A percentile compares a stretch with the other conserved stretches of the same genome.
Conservation (phyloP, 2,888 invertebrate species). For the Chrysotoxum bicinctum region DNA sequence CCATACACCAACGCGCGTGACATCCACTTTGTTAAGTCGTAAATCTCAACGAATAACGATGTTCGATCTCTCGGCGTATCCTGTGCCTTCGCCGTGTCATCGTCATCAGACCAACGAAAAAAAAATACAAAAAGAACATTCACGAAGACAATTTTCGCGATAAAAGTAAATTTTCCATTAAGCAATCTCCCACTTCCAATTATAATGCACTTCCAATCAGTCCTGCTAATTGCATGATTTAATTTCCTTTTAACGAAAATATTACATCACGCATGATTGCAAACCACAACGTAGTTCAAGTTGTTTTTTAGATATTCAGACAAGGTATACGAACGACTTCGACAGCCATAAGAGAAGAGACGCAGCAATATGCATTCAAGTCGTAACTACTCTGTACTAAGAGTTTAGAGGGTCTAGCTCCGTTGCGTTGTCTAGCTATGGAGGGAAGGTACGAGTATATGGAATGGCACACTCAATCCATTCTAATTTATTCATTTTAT, state of each 20-base stretch:
- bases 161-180: slow-evolving; percentile 60
- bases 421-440: not conserved
- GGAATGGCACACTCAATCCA: slow-evolving; percentile 42
- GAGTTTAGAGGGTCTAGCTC: slow-evolving; percentile 10
- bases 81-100: not conserved
- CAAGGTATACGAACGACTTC: slow-evolving; percentile 14
- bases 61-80: not conserved
- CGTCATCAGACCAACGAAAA: not conserved
- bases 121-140: not conserved
- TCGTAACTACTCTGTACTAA: slow-evolving; percentile 12
- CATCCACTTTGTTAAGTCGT: slow-evolving; percentile 8
- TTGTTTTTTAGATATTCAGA: slow-evolving; percentile 2
- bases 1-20: slow-evolving; percentile 7
- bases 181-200: slow-evolving; percentile 62
- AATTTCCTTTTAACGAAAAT: slow-evolving; percentile 71
- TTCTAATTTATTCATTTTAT: slow-evolving; percentile 69
- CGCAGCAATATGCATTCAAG: slow-evolving; percentile 51
- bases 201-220: slow-evolving; percentile 70
- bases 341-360: not conserved
- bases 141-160: slow-evolving; percentile 28
- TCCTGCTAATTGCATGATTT: slow-evolving; percentile 72
- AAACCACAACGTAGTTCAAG: slow-evolving; percentile 24
- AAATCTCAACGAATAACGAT: slow-evolving; percentile 15
- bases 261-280: slow-evolving; percentile 70
- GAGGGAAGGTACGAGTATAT: not conserved